Evolutionary conservation across 2,888 invertebrate species (phyloP), one percentile per base, ranked within the genome.

Genomic region (Mimumesa dahlbomi): DNA sequence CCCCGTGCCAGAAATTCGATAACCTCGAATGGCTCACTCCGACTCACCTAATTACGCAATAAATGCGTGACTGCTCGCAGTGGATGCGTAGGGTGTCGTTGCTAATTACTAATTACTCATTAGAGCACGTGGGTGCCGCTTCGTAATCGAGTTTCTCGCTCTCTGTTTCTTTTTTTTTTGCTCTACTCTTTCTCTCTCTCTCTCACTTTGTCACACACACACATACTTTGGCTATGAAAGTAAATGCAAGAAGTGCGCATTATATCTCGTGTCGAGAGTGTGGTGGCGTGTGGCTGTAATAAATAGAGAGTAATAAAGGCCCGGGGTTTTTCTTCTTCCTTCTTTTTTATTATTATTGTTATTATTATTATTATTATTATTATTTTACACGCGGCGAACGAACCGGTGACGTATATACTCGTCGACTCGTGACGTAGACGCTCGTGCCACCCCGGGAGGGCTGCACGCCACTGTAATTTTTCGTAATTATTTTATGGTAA

Each of bases 61-160:
- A 78, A 77, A 82, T 72, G 70, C 69, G 75, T 71, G 68, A 71
- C 74, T 73, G 74, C 70, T 69, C 67, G 48, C 46, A 45, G 53
- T 67, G 69, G 72, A 71, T 75, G 66, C 73, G 54, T 63, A 61
- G 66, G 64, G 65, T 73, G 69, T 65, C 65, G 69, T 71, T 74
- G 71, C 75, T 79, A 82, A 83, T 83, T 82, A 79, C 80, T 79
- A 82, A 82, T 83, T 81, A 81, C 78, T 82, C 82, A 74, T 83
- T 81, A 81, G 74, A 73, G 70, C 69, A 73, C 76, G 77, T 58
- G 71, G 70, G 53, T 38, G 58, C 59, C 22, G 22, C 48, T n/a
- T 16, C 14, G 43, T 25, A 29, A 40, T 29, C 54, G 54, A 11
- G 22, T 29, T 2, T 11, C 49, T 19, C 36, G 9, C 34, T 14